Base-by-base conservation (phyloP, 2,113 vertebrate genomes). In the Osmerus mordax region DNA sequence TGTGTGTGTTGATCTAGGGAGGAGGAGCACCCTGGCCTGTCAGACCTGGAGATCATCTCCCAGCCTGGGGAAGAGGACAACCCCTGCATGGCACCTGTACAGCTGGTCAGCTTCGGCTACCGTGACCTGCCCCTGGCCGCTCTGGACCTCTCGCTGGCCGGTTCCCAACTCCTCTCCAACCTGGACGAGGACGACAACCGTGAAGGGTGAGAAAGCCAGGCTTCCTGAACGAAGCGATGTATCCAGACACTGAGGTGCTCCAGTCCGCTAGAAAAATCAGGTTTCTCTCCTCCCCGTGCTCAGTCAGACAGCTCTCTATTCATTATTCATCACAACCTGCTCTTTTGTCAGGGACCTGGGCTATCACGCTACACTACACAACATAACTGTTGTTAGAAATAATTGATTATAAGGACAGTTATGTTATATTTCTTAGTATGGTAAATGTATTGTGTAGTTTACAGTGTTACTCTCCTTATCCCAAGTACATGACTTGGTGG, bases 1-100 rank as follows among this genome's bases (percentile, higher is more conserved):
- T 29, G 65, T 54, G 51, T 54, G 51, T 28, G 51, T 52, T n/a
- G 14, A 41, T 66, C n/a, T 12, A 74, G 32, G 18, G 86, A 79
- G 63, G 74, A 78, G 83, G 84, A 89, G 83, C 94, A 93, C 91
- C 87, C 92, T 0, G 87, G 93, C 79, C 85, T 94, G 86, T 94
- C 95, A 0, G 96, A 98, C 89, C 93, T 98, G 84, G 97, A 98
- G 91, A 94, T 97, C 81, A 97, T 98, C 92, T 98, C 96, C 13
- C 96, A 97, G 56, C 96, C 95, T 80, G 91, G 96, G 61, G 96
- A 97, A 36, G 95, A 98, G 77, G 96, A 96, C 71, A 93, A 91
- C 86, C 95, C 93, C 89, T 93, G 91, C 86, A 80, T 94, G 77
- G 93, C 94, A 70, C 94, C 94, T 1, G 93, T 94, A 60, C 96